Evolutionary conservation across 2,113 vertebrate genomes (phyloP).

Genomic region (Gymnocephalus cernua): DNA sequence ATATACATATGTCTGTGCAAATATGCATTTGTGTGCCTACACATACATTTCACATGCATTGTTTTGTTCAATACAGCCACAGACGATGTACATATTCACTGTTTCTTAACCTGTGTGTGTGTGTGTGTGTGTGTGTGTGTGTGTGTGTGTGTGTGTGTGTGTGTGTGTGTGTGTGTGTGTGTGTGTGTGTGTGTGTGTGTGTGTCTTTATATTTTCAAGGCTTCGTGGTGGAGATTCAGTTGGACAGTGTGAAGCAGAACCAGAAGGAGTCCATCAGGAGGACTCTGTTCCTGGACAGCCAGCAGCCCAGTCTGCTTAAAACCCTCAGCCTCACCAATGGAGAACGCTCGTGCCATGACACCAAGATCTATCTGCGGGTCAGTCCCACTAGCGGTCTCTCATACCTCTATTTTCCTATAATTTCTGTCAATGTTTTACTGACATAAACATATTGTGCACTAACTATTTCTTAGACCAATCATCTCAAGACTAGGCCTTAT

Average conservation of each 20-base stretch:
- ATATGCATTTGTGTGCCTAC: background rate
- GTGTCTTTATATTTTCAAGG: slow-evolving; percentile 68
- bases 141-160: background rate
- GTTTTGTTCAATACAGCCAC: background rate
- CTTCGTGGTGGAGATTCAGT: slow-evolving; percentile 89
- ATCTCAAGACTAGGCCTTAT: background rate
- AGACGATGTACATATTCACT: background rate
- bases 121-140: background rate
- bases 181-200: background rate
- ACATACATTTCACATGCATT: background rate
- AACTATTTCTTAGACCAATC: slow-evolving; percentile 5
- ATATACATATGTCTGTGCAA: background rate
- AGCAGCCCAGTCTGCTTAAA: slow-evolving; percentile 81
- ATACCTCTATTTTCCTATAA: no score
- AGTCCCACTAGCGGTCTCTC: slow-evolving; percentile 37
- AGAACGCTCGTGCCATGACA: slow-evolving; percentile 83
- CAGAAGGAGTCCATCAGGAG: slow-evolving; percentile 88
- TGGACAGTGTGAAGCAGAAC: slow-evolving; percentile 89
- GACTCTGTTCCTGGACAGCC: slow-evolving; percentile 86
- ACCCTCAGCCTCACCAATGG: slow-evolving; percentile 83
- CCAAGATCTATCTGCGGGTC: slow-evolving; percentile 90
- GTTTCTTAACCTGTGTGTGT: background rate
- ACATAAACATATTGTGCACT: background rate
- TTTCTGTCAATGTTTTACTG: no score
- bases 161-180: slow-evolving; percentile 2